Evolutionary conservation across 2,888 invertebrate species (phyloP).

Genomic region (Phengaris arion): DNA sequence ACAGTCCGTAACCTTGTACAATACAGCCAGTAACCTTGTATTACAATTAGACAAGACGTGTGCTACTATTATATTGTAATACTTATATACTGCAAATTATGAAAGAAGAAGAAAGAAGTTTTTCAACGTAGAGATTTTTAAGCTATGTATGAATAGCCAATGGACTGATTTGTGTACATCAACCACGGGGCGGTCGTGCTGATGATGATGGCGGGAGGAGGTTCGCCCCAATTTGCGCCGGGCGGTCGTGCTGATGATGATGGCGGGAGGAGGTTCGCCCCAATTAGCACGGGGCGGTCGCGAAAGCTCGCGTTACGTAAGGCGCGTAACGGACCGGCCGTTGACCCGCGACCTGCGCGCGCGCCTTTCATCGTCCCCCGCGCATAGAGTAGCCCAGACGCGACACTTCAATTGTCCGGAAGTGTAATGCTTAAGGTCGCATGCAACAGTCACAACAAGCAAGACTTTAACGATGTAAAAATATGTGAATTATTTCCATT

Average conservation of each 20-base stretch:
- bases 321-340: conserved; percentile 72
- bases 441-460: too few relatives aligned
- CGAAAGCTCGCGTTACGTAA: conserved; percentile 70
- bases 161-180: too few relatives aligned
- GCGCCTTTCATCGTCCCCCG: conserved; percentile 66
- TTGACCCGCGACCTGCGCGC: conserved; percentile 72
- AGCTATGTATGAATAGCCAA: too few relatives aligned
- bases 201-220: neutral
- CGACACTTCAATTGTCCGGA: conserved; percentile 1
- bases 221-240: neutral
- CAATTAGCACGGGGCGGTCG: conserved; percentile 44
- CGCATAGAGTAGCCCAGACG: conserved; percentile 39
- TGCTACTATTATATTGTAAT: too few relatives aligned
- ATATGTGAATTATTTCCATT: too few relatives aligned
- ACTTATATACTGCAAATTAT: too few relatives aligned
- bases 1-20: too few relatives aligned
- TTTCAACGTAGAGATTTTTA: too few relatives aligned
- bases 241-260: neutral
- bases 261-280: neutral
- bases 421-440: neutral
- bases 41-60: too few relatives aligned
- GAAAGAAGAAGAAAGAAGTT: too few relatives aligned
- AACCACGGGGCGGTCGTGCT: neutral
- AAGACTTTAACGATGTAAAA: too few relatives aligned
- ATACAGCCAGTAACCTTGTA: too few relatives aligned